A percentile compares a stretch with the other conserved stretches of the same genome.
phyloP scores from a whole-genome alignment of 2,113 vertebrate species.

The Mastomys natalensis region DNA sequence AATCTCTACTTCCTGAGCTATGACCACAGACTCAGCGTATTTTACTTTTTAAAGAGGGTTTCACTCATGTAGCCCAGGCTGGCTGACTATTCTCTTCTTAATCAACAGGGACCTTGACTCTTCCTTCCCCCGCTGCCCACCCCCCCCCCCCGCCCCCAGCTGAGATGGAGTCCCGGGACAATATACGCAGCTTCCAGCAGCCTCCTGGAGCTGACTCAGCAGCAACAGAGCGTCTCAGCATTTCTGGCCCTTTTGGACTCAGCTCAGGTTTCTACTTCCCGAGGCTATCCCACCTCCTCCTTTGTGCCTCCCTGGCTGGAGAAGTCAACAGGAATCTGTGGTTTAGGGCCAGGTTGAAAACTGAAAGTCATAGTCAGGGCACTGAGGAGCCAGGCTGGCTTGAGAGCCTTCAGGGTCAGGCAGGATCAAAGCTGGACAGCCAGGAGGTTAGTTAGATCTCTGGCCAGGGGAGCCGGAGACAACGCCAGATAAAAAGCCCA shows the following conservation, averaged over 20 bases:
- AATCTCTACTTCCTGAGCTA: neutral
- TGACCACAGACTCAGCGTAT: neutral
- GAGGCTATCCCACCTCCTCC: neutral
- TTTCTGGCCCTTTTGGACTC: neutral
- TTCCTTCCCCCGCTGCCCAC: neutral
- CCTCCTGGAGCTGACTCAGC: neutral
- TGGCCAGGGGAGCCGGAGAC: neutral
- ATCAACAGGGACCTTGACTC: neutral
- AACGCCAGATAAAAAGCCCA: neutral
- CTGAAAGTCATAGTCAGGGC: neutral
- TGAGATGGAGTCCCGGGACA: neutral
- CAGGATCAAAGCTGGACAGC: neutral
- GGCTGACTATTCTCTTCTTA: neutral
- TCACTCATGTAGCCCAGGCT: neutral
- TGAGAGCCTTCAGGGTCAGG: neutral
- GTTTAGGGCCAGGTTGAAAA: neutral
- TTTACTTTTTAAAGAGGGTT: neutral
- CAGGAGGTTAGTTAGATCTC: neutral
- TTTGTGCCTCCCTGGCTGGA: neutral
- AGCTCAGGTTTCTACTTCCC: neutral
- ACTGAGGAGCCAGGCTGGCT: neutral
- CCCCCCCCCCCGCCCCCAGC: neutral
- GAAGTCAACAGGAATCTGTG: neutral
- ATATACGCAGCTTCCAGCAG: neutral
- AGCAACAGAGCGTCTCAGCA: neutral